Percentiles rank a stretch among this genome's conserved stretches.
phyloP scores from a whole-genome alignment of 2,888 invertebrate species.

The Bellardia pandia region DNA sequence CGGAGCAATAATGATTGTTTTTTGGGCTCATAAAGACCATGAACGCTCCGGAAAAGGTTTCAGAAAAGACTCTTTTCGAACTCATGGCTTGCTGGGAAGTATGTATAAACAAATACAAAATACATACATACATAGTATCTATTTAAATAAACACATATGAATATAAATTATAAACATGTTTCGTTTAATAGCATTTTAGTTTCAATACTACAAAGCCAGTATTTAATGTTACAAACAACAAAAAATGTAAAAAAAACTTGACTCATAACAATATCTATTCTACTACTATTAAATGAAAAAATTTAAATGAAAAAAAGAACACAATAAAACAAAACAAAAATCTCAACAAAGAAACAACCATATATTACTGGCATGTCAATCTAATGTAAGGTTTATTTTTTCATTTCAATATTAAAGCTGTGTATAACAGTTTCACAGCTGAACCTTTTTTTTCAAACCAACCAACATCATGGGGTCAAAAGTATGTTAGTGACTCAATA shows the following conservation, averaged over 20 bases:
- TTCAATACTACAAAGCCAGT: no score
- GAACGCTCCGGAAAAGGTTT: no score
- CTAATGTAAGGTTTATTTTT: constrained; percentile 37
- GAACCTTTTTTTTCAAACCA: constrained; percentile 20
- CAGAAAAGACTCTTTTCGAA: no score
- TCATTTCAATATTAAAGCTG: not conserved
- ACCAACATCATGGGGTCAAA: constrained; percentile 24
- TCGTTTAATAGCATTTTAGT: constrained; percentile 17
- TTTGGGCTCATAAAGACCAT: no score
- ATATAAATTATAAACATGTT: constrained; percentile 24
- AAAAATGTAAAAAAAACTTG: constrained; percentile 48
- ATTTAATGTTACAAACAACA: constrained; percentile 20
- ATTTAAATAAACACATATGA: constrained; percentile 16
- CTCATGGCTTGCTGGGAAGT: no score
- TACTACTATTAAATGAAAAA: constrained; percentile 35
- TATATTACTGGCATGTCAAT: constrained; percentile 52
- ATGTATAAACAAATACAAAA: no score
- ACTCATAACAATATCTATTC: constrained; percentile 55
- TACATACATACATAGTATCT: not conserved
- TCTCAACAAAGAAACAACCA: constrained; percentile 55
- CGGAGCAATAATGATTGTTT: no score
- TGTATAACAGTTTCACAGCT: constrained; percentile 33
- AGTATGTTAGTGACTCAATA: constrained; percentile 43
- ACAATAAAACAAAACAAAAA: constrained; percentile 56
- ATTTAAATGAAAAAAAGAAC: constrained; percentile 5